Base-by-base conservation (phyloP, 1,140 invertebrate species). In the Drosophila seguyi region DNA sequence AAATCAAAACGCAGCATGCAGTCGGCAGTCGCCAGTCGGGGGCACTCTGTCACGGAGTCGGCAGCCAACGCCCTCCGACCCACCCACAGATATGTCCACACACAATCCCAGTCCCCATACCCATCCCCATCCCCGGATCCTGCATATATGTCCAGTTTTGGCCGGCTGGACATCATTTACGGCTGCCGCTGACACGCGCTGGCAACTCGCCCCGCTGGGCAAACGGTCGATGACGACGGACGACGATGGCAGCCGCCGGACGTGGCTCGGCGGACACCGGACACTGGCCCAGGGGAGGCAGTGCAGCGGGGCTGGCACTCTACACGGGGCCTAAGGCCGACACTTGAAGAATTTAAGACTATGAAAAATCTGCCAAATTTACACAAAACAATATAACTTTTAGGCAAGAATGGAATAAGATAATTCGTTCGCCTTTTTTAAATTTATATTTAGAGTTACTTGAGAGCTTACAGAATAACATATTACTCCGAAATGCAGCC, bases 161-260 rank as follows among this genome's bases (percentile, higher is more conserved):
- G 42, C 50, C 81, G 58, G 75, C 61, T 85, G 82, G 82, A 78
- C 81, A 85, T 86, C 81, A 86, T 85, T 85, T 87, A 79, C 84
- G 69, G 80, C 80, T 83, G 83, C 83, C 77, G 83, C 80, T 87
- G 83, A 88, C 83, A 87, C 83, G 76, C 80, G 80, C 80, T 74
- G 56, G 59, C 68, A 88, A 77, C 80, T 66, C 47, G 67, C 60
- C 80, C 79, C 80, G 59, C 76, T 77, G 84, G 75, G 71, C 59
- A 20, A 77, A 71, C 58, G 75, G 58, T 39, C 75, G 67, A 67
- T 87, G 61, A 44, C 55, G 38, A 57, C 55, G 34, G 36, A 44
- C 55, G 55, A 44, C 55, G 55, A 61, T 41, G 61, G 59, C 57
- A 41, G 61, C 38, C 61, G 72, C 34, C 60, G 62, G 55, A 65